These are phyloP conservation scores for Otolemur garnettii DNA, from an alignment of 2,113 vertebrate species.

Conservation along the genomic window DNA sequence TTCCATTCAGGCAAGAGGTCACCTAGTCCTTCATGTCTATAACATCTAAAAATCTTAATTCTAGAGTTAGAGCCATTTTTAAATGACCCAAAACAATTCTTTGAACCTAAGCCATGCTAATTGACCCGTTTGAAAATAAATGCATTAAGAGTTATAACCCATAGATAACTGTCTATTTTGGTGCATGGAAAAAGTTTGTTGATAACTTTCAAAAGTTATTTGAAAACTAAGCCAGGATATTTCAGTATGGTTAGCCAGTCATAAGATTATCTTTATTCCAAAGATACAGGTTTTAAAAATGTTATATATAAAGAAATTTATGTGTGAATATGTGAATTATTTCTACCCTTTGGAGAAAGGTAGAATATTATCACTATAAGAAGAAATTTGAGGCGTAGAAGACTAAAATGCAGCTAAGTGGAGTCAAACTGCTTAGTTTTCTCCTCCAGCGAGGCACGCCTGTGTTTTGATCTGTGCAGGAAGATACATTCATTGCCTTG, in stretches of 20 bases:
- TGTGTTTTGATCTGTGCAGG: background rate
- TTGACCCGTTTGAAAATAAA: conserved; percentile 9
- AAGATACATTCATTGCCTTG: background rate
- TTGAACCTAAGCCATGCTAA: background rate
- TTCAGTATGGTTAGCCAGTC: background rate
- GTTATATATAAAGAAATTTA: background rate
- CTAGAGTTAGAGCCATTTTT: background rate
- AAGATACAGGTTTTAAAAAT: conserved; percentile 43
- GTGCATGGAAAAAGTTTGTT: background rate
- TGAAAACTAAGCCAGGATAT: conserved; percentile 26
- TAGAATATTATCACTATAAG: background rate
- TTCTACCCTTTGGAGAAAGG: background rate
- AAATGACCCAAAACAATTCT: conserved; percentile 20
- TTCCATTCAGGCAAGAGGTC: background rate
- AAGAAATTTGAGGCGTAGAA: conserved; percentile 47
- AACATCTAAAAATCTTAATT: conserved; percentile 37
- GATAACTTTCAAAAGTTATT: background rate
- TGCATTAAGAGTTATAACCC: conserved; percentile 1
- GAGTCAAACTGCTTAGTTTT: background rate
- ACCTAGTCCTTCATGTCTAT: background rate
- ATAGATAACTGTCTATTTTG: background rate
- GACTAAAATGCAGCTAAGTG: background rate
- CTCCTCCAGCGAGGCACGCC: background rate
- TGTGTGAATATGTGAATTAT: conserved; percentile 21
- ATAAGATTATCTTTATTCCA: conserved; percentile 13